Evolutionary conservation across 2,797 vertebrate species (phyloP).

Genomic region (Siniperca undulata): DNA sequence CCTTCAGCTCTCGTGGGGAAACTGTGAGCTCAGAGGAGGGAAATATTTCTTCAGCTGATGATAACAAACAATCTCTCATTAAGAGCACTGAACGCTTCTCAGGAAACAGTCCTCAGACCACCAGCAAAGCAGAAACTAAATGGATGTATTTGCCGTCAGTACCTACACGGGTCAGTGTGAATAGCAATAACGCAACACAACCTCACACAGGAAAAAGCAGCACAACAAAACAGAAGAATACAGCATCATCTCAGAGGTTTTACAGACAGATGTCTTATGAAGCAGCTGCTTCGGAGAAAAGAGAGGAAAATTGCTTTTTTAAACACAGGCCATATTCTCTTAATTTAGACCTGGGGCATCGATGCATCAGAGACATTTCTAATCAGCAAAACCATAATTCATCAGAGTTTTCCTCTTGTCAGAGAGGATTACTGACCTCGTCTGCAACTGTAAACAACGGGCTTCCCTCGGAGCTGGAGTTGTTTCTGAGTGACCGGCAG

Average conservation of each 20-base stretch:
- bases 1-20: constrained; percentile 55
- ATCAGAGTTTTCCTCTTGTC: constrained; percentile 65
- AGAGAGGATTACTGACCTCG: constrained; percentile 59
- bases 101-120: constrained; percentile 58
- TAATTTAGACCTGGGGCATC: constrained; percentile 89
- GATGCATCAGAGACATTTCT: constrained; percentile 85
- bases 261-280: constrained; percentile 83
- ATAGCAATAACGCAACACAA: constrained; percentile 57
- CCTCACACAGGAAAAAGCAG: constrained; percentile 65
- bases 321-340: constrained; percentile 92
- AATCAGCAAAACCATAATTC: constrained; percentile 79
- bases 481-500: constrained; percentile 83
- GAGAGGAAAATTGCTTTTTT: constrained; percentile 70
- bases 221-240: constrained; percentile 75
- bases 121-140: constrained; percentile 66
- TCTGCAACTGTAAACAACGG: constrained; percentile 64
- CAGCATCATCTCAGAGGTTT: constrained; percentile 77
- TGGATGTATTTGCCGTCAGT: constrained; percentile 57
- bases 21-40: constrained; percentile 34
- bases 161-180: constrained; percentile 40
- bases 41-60: constrained; percentile 31
- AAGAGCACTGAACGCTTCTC: constrained; percentile 54
- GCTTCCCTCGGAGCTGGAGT: constrained; percentile 81
- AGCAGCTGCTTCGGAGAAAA: constrained; percentile 68
- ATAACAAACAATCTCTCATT: constrained; percentile 31